A percentile compares a stretch with the other conserved stretches of the same genome.
These are phyloP conservation scores for Loripinus fragilis DNA, from an alignment of 2,888 invertebrate species.

Conservation along the genomic window DNA sequence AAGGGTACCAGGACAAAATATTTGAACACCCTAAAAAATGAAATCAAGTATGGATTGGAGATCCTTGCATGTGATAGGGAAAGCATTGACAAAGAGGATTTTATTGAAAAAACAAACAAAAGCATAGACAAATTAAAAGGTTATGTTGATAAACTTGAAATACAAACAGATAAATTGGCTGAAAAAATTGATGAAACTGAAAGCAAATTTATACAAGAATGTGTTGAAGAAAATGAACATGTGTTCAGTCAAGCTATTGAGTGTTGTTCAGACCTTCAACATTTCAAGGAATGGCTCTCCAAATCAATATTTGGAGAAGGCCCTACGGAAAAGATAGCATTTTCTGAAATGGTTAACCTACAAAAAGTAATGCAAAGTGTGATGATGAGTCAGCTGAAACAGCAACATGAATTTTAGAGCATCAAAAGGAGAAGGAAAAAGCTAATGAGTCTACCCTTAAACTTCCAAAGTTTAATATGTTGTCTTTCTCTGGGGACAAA, in stretches of 20 bases:
- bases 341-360: background rate
- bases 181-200: background rate
- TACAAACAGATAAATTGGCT: background rate
- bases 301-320: background rate
- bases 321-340: background rate
- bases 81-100: background rate
- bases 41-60: background rate
- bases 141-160: background rate
- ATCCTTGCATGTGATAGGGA: background rate
- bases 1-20: background rate
- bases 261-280: background rate
- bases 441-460: background rate
- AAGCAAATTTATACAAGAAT: background rate
- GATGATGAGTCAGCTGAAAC: background rate
- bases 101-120: background rate
- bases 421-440: background rate
- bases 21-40: background rate
- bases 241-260: background rate
- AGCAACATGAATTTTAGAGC: background rate
- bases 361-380: background rate
- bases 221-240: background rate
- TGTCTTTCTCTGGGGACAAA: background rate
- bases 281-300: background rate
- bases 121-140: background rate
- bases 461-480: background rate